Base-by-base conservation (phyloP, 2,797 vertebrate genomes). In the Danionella dracula region DNA sequence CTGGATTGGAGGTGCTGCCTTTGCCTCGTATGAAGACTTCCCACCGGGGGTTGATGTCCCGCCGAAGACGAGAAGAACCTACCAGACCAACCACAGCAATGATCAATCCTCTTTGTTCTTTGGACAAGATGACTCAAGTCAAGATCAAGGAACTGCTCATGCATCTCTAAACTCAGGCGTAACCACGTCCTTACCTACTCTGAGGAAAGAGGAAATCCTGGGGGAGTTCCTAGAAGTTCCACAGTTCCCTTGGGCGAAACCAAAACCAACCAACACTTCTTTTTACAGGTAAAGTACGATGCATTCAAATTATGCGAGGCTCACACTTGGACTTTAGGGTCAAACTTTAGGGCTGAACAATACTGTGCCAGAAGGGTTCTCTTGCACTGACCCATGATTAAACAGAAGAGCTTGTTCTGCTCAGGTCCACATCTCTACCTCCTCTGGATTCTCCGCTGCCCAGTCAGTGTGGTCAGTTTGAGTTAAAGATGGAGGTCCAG, bases 151-250 rank as follows among this genome's bases (percentile, higher is more conserved):
- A 55, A 81, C 85, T 55, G 63, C 87, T 56, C 82, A 88, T 2
- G 75, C 90, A 11, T 88, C 87, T 11, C 87, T 87, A 75, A 92
- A 94, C 57, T 82, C 87, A 49, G 76, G 88, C 5, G 41, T 84
- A 72, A 91, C 93, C 45, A 90, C 92, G 66, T 84, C 85, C 15
- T 86, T 88, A 46, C 88, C 89, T 58, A 66, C 72, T 58, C 82
- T 89, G 48, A 92, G 91, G 35, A 92, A 91, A 85, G 92, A 93
- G 57, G 87, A 88, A 71, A 75, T 92, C 0, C 88, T 91, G 44
- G 93, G 97, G 73, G 91, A 96, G 55, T 96, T 93, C 80, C 90
- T 98, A 57, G 92, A 93, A 59, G 96, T 98, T 78, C 96, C 96
- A 46, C 90, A 89, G 74, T 97, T 95, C 86, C 90, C 90, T 49